phyloP scores from a whole-genome alignment of 2,113 vertebrate species.

The Circaetus cinerascens region DNA sequence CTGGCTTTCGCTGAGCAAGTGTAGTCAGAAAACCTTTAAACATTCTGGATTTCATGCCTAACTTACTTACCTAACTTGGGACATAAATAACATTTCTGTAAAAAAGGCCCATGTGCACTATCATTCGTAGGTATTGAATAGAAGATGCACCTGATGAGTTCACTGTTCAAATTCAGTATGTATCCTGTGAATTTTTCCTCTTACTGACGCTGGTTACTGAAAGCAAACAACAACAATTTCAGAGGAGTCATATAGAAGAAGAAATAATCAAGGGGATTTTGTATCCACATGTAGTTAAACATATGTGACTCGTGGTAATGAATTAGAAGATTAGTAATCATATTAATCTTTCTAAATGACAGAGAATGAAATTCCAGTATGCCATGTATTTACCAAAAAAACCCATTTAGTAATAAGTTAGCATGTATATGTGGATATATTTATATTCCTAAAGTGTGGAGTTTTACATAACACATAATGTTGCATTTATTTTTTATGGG shows the following conservation, averaged over 20 bases:
- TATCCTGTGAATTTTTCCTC: neutral
- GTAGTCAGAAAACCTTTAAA: neutral
- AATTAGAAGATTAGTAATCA: neutral
- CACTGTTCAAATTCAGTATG: neutral
- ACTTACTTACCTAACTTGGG: neutral
- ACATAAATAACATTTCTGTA: neutral
- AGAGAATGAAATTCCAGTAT: neutral
- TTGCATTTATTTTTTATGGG: neutral
- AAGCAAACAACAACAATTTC: neutral
- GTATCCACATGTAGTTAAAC: neutral
- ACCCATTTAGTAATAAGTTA: neutral
- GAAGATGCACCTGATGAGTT: neutral
- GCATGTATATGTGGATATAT: neutral
- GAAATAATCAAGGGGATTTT: neutral
- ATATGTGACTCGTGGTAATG: neutral
- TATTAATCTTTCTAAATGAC: neutral
- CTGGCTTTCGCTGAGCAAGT: neutral
- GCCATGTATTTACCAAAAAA: neutral
- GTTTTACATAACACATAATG: neutral
- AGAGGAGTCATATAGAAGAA: neutral
- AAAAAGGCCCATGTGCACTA: neutral
- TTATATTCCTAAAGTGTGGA: neutral
- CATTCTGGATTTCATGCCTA: neutral
- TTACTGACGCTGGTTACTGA: neutral
- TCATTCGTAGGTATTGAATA: accelerated